These are phyloP conservation scores for Pelobates fuscus DNA, from an alignment of 2,113 vertebrate species.

Conservation along the genomic window DNA sequence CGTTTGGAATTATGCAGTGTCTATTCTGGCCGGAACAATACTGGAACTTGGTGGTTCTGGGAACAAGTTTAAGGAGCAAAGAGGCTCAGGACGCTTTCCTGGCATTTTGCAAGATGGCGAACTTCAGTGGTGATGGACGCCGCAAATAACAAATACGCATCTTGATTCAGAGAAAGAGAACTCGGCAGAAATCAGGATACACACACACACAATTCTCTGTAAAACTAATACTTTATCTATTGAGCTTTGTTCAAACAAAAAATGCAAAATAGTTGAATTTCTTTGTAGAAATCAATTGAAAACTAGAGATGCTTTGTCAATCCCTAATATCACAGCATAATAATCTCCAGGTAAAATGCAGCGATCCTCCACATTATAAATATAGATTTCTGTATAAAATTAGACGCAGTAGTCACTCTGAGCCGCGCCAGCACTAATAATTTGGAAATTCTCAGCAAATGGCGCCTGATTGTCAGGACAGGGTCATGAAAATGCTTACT, in stretches of 20 bases:
- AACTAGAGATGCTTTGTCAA: conserved; percentile 36
- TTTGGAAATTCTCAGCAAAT: background rate
- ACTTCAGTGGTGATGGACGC: too few species aligned
- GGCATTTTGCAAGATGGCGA: too few species aligned
- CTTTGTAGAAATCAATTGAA: conserved; percentile 52
- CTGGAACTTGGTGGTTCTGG: too few species aligned
- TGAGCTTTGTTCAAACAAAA: conserved; percentile 32
- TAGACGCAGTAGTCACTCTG: conserved; percentile 38
- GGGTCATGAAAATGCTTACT: background rate
- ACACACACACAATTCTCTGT: conserved; percentile 46
- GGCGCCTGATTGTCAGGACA: conserved; percentile 27
- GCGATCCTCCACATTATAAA: conserved; percentile 47
- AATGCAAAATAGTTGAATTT: conserved; percentile 25
- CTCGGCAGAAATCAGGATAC: background rate
- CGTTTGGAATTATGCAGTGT: too few species aligned
- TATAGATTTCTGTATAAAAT: conserved; percentile 48
- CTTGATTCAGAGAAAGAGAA: too few species aligned
- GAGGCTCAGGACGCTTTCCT: too few species aligned
- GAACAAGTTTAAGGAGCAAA: too few species aligned
- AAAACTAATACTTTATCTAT: conserved; percentile 53
- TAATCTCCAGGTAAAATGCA: conserved; percentile 36
- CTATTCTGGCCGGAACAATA: too few species aligned
- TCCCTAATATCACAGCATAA: conserved; percentile 46
- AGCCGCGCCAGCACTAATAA: background rate
- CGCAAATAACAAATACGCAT: too few species aligned